Evolutionary conservation across 2,113 vertebrate species (phyloP), one percentile per base, ranked within the genome.

Genomic region (Tyto alba): DNA sequence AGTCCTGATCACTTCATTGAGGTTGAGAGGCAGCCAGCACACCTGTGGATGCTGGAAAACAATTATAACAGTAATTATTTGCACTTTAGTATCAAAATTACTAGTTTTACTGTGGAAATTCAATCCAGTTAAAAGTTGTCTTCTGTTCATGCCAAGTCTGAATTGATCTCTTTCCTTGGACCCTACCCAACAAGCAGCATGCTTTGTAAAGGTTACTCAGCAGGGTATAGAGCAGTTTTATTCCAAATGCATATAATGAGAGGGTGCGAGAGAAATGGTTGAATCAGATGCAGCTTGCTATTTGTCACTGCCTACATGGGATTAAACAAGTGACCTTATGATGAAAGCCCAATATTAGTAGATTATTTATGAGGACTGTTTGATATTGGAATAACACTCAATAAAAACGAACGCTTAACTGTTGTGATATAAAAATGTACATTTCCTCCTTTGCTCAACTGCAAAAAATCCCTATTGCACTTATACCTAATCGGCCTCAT

Each of bases 31-130:
- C 60, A 85, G 73, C 50, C 89, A 94, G 75, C 16, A 81, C 36
- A 82, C 83, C 77, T 85, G 38, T 78, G 66, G 83, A 55, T 87
- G 45, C 64, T 5, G 7, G 20, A 84, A 95, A 87, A 64, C 45
- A 91, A 90, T 84, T 90, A 60, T 41, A 92, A 84, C 13, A 41
- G 45, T 27, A 87, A 95, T 95, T 90, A 90, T 72, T 94, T 89
- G 69, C 12, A 3, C 16, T 81, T 95, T 43, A 78, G 41, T 79
- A 92, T 30, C 23, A 68, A 76, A 96, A 87, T 78, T 52, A 83
- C 59, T 79, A 87, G 57, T 18, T 32, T 91, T 93, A 22, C 25
- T 53, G 50, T 69, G 48, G 29, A 91, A 96, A 92, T 73, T 75
- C 64, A 84, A 23, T 92, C 62, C 50, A 72, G 66, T 90, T 94